These are phyloP conservation scores for Takifugu rubripes DNA, from an alignment of 2,797 vertebrate genomes.

Conservation along the genomic window DNA sequence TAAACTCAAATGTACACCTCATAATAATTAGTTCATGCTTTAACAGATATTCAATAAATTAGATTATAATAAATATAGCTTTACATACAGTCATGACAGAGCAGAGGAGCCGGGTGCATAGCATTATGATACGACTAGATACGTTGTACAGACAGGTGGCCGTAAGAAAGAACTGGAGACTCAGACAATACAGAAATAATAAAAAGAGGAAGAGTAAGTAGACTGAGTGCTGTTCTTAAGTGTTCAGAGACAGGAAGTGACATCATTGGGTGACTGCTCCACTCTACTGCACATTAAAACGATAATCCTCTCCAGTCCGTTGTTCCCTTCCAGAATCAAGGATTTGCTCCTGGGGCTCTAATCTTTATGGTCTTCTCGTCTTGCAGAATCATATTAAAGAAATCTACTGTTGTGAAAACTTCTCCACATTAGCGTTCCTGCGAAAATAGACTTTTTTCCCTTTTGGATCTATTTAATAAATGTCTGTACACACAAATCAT, in stretches of 20 bases:
- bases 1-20: conserved; percentile 74
- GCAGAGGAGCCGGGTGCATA: conserved; percentile 61
- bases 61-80: conserved; percentile 62
- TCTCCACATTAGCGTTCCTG: conserved; percentile 45
- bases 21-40: conserved; percentile 66
- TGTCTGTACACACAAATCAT: conserved; percentile 66
- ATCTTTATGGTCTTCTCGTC: conserved; percentile 30
- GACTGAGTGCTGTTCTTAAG: conserved; percentile 41
- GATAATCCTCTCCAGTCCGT: conserved; percentile 38
- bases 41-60: conserved; percentile 64
- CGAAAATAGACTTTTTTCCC: conserved; percentile 50
- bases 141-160: conserved; percentile 42
- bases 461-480: conserved; percentile 51
- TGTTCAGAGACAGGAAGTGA: conserved; percentile 51
- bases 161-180: conserved; percentile 33
- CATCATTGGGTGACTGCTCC: conserved; percentile 47
- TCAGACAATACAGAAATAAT: conserved; percentile 8
- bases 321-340: conserved; percentile 41
- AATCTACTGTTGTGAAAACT: conserved; percentile 30
- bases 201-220: conserved; percentile 12
- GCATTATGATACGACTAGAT: conserved; percentile 63
- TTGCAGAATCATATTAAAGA: conserved; percentile 17
- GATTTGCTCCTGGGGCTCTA: conserved; percentile 29
- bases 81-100: conserved; percentile 62
- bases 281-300: conserved; percentile 29